Base-by-base conservation (phyloP, 2,113 vertebrate species). In the Stigmatopora nigra region DNA sequence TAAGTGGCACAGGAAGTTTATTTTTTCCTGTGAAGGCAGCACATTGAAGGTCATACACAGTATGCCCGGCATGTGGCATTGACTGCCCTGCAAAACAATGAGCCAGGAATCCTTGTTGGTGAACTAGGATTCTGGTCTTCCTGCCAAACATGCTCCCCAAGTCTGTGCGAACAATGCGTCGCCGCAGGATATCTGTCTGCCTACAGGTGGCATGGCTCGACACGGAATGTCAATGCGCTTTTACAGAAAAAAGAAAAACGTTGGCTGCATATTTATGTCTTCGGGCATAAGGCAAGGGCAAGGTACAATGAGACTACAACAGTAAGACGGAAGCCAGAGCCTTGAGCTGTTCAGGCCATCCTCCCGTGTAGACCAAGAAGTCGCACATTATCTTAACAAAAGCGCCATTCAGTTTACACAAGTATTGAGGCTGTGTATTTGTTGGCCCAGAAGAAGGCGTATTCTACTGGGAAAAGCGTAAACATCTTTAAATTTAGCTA, bases 1-100 rank as follows among this genome's bases (percentile, higher is more conserved):
- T 25, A 25, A 60, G 65, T 48, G 58, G 17, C 47, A 22, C 45
- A 72, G 81, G 77, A 78, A 76, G 73, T 58, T 62, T 31, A 17
- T 70, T 55, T 65, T 46, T 45, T 63, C 51, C 48, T 46, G 25
- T 6, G 63, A 49, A n/a, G n/a, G 44, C 56, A 71, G 49, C 41
- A 38, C 60, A 78, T 67, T 71, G 48, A 55, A 78, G 66, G 25
- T 65, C 16, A 57, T 16, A 60, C 22, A 7, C 25, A 67, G 82
- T 78, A 88, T 86, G 79, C 72, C 38, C 2, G 69, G 72, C 72
- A 86, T 84, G 84, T 77, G 76, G 67, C 78, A 73, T 49, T 68
- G 58, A 81, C 75, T 65, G 72, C 64, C 15, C 63, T 52, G 20
- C 31, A 0, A 35, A 80, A 83, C 80, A 82, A 82, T 83, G 56